These are phyloP conservation scores for Gambusia yucatana DNA, from an alignment of 2,797 vertebrate species.

Conservation along the genomic window DNA sequence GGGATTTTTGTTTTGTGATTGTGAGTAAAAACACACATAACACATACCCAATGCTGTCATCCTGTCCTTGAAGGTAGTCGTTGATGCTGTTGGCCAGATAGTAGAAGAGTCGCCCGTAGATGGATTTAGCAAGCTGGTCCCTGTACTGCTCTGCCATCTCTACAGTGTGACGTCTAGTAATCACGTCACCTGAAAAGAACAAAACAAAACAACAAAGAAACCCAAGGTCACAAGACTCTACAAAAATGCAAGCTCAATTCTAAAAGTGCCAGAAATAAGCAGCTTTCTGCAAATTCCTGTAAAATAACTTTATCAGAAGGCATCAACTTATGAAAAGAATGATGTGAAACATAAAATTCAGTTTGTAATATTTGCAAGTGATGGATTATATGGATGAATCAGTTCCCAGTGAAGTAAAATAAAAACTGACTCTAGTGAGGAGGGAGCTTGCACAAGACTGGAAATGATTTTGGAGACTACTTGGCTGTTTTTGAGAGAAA, in stretches of 20 bases:
- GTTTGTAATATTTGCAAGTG: background rate
- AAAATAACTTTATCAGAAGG: background rate
- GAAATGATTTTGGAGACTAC: background rate
- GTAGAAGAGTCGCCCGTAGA: slow-evolving; percentile 92
- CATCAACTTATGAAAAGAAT: background rate
- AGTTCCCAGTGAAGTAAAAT: no score
- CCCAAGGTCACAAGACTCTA: background rate
- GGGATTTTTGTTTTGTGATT: background rate
- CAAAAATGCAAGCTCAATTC: background rate
- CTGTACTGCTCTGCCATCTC: slow-evolving; percentile 89
- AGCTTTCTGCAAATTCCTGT: background rate
- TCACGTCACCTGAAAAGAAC: slow-evolving; percentile 84
- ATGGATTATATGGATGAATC: background rate
- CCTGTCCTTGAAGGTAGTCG: slow-evolving; percentile 86
- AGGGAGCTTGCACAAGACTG: background rate
- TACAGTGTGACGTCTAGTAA: slow-evolving; percentile 85
- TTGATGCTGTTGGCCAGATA: slow-evolving; percentile 91
- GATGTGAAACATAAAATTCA: background rate
- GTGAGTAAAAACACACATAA: slow-evolving; percentile 8
- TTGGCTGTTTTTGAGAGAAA: background rate
- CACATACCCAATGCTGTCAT: slow-evolving; percentile 84
- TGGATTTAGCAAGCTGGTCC: slow-evolving; percentile 90
- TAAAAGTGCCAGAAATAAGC: background rate
- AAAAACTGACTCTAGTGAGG: background rate
- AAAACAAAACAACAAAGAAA: background rate